Evolutionary conservation across 2,888 invertebrate genomes (phyloP).

Genomic region (Nomada fabriciana): DNA sequence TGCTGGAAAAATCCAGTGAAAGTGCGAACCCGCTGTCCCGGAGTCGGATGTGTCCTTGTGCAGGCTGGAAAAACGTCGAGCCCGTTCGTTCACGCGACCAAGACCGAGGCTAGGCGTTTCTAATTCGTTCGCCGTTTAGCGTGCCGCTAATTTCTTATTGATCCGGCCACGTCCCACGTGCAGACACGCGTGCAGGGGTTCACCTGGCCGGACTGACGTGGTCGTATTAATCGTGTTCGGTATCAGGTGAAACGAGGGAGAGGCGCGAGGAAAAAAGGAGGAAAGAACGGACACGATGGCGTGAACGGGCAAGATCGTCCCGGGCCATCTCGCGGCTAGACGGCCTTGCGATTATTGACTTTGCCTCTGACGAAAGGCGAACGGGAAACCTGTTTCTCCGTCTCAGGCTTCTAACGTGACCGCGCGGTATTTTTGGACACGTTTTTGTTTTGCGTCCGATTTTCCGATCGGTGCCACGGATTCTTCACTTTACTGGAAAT

Average conservation of each 20-base stretch:
- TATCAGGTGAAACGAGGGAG: background rate
- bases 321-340: slow-evolving; percentile 42
- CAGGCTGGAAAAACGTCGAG: slow-evolving; percentile 52
- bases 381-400: slow-evolving; percentile 59
- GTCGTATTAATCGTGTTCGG: slow-evolving; percentile 46
- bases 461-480: slow-evolving; percentile 35
- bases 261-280: no score
- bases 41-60: slow-evolving; percentile 56
- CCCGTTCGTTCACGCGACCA: slow-evolving; percentile 45
- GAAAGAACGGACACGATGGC: background rate
- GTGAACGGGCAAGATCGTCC: slow-evolving; percentile 15
- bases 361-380: slow-evolving; percentile 60
- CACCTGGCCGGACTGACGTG: slow-evolving; percentile 36
- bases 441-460: slow-evolving; percentile 16
- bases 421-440: slow-evolving; percentile 38
- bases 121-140: slow-evolving; percentile 34
- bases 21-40: slow-evolving; percentile 42
- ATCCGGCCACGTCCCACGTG: slow-evolving; percentile 26
- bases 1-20: slow-evolving; percentile 50
- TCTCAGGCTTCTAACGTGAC: slow-evolving; percentile 30
- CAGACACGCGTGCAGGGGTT: slow-evolving; percentile 6
- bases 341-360: slow-evolving; percentile 63
- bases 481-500: background rate
- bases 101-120: slow-evolving; percentile 18
- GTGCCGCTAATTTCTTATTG: slow-evolving; percentile 50